Evolutionary conservation across 2,888 invertebrate genomes (phyloP), one percentile per base, ranked within the genome.

Genomic region (Ceraclea dissimilis): DNA sequence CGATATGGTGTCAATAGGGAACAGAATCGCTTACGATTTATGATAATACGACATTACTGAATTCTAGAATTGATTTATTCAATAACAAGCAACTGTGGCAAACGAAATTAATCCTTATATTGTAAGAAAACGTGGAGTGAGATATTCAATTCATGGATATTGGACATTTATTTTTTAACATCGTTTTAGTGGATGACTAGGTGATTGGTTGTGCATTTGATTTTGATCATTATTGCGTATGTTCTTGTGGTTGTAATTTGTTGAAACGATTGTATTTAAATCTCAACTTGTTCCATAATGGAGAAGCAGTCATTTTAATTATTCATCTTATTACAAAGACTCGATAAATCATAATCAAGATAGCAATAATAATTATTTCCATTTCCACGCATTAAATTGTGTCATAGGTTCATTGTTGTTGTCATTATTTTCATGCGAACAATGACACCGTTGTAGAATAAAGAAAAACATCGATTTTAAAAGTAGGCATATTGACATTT

Each of bases 291-390:
- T 21, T 49, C 48, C 51, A 33, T 53, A 56, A 57, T 60, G 56
- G 47, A 13, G n/a, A n/a, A 43, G 49, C 39, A 55, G 51, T 56
- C 57, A 58, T 58, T 55, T 60, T 60, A 60, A 60, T 60, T 58
- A 58, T 60, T 60, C 58, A 60, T 60, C 39, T 39, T 16, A 57
- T 54, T 54, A 33, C 48, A 48, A 20, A 20, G 34, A 21, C 46
- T 21, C 43, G 46, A 55, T 60, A 60, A 60, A 58, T 60, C 60
- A 60, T 60, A 60, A 60, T 60, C 60, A 60, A 48, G 52, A 34
- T 26, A 58, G 51, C 57, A 58, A 52, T 52, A 11, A 53, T 47
- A 5, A 22, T 52, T 44, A 46, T 20, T 52, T 10, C n/a, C n/a
- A n/a, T n/a, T n/a, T n/a, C n/a, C n/a, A n/a, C n/a, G n/a, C n/a